Evolutionary conservation across 2,888 invertebrate species (phyloP).

Genomic region (Aplocera efformata): DNA sequence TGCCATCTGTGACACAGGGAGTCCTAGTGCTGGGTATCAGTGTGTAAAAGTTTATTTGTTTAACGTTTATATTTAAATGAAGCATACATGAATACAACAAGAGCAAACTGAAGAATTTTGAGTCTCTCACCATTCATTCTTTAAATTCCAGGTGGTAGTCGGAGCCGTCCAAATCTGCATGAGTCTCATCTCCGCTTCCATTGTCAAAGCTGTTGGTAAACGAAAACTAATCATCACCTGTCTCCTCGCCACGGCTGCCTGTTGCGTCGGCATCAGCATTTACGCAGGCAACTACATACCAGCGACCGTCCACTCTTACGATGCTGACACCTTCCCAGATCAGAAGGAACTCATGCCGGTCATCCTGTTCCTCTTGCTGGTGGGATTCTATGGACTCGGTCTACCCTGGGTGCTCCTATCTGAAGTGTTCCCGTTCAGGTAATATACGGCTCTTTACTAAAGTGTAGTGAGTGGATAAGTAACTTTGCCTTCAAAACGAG

Average conservation of each 20-base stretch:
- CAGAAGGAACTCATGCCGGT: slow-evolving; percentile 64
- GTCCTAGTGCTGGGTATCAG: too few relatives aligned
- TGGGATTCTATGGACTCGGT: slow-evolving; percentile 59
- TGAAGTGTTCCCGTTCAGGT: slow-evolving; percentile 81
- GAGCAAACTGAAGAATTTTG: not conserved
- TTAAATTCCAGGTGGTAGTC: slow-evolving; percentile 49
- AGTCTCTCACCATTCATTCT: not conserved
- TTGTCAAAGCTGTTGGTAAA: slow-evolving; percentile 62
- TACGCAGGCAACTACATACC: slow-evolving; percentile 49
- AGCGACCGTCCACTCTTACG: slow-evolving; percentile 59
- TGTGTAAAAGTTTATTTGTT: too few relatives aligned
- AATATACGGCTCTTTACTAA: slow-evolving; percentile 14
- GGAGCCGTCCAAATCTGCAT: slow-evolving; percentile 59
- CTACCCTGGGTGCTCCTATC: slow-evolving; percentile 80
- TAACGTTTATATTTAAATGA: too few relatives aligned
- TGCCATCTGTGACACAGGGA: too few relatives aligned
- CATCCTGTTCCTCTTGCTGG: slow-evolving; percentile 57
- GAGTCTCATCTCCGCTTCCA: slow-evolving; percentile 56
- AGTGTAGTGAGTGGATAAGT: too few relatives aligned
- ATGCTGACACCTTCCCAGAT: slow-evolving; percentile 54
- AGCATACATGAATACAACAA: too few relatives aligned
- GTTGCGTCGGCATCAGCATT: slow-evolving; percentile 54
- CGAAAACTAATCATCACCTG: slow-evolving; percentile 60
- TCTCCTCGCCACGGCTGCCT: slow-evolving; percentile 49
- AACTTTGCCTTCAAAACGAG: too few relatives aligned